These are phyloP conservation scores for Bucco capensis DNA, from an alignment of 2,113 vertebrate species.

Conservation along the genomic window DNA sequence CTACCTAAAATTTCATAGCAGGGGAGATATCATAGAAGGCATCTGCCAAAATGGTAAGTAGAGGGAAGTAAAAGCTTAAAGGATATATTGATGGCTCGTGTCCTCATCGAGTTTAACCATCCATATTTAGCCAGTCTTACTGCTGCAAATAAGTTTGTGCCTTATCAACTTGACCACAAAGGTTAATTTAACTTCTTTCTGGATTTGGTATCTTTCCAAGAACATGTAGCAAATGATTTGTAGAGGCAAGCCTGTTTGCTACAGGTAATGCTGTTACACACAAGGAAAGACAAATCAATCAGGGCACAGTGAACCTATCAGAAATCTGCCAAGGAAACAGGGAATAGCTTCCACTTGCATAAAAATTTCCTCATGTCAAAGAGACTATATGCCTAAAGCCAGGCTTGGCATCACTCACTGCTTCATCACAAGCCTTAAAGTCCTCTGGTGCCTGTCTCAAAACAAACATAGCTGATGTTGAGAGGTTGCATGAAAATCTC, in stretches of 20 bases:
- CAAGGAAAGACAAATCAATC: background rate
- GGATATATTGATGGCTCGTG: background rate
- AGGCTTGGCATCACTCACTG: background rate
- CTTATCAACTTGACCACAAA: slow-evolving; percentile 8
- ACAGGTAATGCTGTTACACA: background rate
- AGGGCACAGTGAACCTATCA: background rate
- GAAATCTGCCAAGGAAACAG: background rate
- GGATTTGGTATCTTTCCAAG: slow-evolving; percentile 8
- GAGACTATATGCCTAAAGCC: background rate
- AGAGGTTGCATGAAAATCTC: background rate
- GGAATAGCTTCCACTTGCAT: background rate
- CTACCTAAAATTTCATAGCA: background rate
- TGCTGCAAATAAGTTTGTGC: slow-evolving; percentile 14
- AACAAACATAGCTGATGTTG: background rate
- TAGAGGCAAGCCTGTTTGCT: background rate
- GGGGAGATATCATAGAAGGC: background rate
- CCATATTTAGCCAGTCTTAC: background rate
- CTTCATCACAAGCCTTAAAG: background rate
- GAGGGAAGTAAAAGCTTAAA: slow-evolving; percentile 7
- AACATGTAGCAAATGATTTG: background rate
- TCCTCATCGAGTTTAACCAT: background rate
- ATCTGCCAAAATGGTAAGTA: background rate
- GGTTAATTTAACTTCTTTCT: slow-evolving; percentile 23
- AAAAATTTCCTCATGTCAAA: background rate
- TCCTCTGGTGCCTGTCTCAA: background rate